These are phyloP conservation scores for Ctenodactylus gundi DNA, from an alignment of 2,113 vertebrate genomes.

Conservation along the genomic window DNA sequence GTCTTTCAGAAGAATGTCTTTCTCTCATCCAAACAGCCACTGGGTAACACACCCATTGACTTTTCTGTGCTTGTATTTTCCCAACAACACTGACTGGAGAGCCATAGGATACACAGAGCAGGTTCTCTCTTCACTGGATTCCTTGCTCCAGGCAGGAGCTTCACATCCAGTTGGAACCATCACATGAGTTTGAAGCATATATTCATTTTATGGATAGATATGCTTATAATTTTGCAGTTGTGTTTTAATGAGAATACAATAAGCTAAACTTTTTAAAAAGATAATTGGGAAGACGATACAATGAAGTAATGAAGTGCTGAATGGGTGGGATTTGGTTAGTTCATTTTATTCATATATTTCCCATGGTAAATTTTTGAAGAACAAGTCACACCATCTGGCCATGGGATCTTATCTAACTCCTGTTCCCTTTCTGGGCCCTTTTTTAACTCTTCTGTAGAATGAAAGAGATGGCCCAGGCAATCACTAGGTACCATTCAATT, in stretches of 20 bases:
- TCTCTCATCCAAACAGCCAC: not conserved
- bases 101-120: not conserved
- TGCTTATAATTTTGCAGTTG: not conserved
- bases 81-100: not conserved
- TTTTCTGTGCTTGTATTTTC: not conserved
- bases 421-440: not conserved
- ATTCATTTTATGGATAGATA: not conserved
- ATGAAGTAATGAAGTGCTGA: not conserved
- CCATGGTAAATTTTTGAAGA: not conserved
- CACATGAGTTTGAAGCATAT: not conserved
- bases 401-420: not conserved
- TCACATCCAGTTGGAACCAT: not conserved
- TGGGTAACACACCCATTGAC: not conserved
- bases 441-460: not conserved
- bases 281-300: not conserved
- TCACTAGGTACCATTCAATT: not conserved
- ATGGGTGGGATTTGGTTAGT: not conserved
- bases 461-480: no score
- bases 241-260: not conserved
- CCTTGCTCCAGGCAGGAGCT: not conserved
- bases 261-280: not conserved
- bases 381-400: not conserved
- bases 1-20: not conserved
- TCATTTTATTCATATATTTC: not conserved
- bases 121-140: not conserved